Base-by-base conservation (phyloP, 2,888 invertebrate genomes). In the Eutolmus rufibarbis region DNA sequence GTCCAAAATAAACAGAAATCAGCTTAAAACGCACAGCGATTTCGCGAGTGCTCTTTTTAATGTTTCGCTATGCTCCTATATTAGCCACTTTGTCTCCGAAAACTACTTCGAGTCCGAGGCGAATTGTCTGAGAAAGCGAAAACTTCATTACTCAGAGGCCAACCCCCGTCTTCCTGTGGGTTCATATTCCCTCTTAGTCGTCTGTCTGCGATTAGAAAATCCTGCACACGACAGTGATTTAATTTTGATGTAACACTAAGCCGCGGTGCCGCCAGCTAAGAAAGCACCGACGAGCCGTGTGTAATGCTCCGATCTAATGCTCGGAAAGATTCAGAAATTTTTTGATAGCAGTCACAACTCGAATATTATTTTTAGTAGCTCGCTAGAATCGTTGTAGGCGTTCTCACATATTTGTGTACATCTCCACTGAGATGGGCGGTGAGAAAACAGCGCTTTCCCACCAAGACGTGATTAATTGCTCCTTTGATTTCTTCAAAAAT, bases 201-300 rank as follows among this genome's bases (percentile, higher is more conserved):
- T 40, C 37, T 66, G 81, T 82, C 16, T 46, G 12, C 66, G n/a
- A 43, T 28, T 46, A 78, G 19, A 78, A 77, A 46, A 46, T 79
- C 31, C 31, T 46, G 5, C 57, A n/a, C 23, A 31, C 23, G 43
- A 46, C 78, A 43, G 57, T 37, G 66, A 82, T 57, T 82, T 82
- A 34, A 82, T 82, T 82, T 82, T 51, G 46, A 82, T 82, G 82
- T 31, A 81, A 81, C 37, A n/a, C 14, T 28, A 57, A 66, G 56
- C 82, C 57, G 51, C 9, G 37, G 31, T 23, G 46, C 31, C 31
- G 34, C 14, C 82, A 57, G 14, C 82, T 46, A 51, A 14, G 31
- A 66, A 79, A 79, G 51, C 66, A 37, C 23, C 82, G 51, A 66
- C 79, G 82, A 56, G 82, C 82, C 82, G 82, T 82, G 82, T 82